Evolutionary conservation across 1,140 invertebrate species (phyloP).

Genomic region (Condylostylus longicornis): DNA sequence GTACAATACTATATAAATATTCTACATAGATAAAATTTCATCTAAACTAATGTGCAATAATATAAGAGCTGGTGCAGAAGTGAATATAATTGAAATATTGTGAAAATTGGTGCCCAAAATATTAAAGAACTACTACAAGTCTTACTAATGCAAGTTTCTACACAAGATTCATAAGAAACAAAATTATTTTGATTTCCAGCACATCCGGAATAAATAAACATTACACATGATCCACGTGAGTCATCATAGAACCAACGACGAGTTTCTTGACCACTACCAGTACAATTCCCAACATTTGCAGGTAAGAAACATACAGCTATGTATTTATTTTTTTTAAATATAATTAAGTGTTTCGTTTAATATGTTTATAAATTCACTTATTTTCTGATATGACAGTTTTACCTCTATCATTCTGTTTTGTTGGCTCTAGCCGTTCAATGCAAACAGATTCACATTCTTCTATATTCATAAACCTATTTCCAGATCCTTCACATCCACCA

Average conservation of each 20-base stretch:
- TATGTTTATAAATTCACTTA: background rate
- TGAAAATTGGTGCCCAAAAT: background rate
- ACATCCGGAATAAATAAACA: slow-evolving; percentile 67
- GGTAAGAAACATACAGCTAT: slow-evolving; percentile 48
- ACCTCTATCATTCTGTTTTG: slow-evolving; percentile 16
- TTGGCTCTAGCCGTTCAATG: slow-evolving; percentile 23
- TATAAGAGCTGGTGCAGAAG: no score
- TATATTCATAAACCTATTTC: slow-evolving; percentile 59
- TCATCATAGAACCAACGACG: slow-evolving; percentile 72
- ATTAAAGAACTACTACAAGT: background rate
- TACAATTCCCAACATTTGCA: slow-evolving; percentile 56
- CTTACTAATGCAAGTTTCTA: slow-evolving; percentile 41
- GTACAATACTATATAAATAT: no score
- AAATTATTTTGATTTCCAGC: slow-evolving; percentile 69
- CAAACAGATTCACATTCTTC: slow-evolving; percentile 56
- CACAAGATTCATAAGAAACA: slow-evolving; percentile 52
- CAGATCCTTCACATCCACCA: slow-evolving; percentile 73
- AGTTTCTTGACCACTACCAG: slow-evolving; percentile 35
- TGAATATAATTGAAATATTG: no score
- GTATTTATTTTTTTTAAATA: slow-evolving; percentile 18
- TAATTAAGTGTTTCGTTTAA: no score
- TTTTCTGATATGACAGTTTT: no score
- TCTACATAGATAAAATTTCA: no score
- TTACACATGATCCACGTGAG: slow-evolving; percentile 49
- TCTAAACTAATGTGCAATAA: no score